These are phyloP conservation scores for Psilopogon haemacephalus DNA, from an alignment of 2,113 vertebrate genomes.

Conservation along the genomic window DNA sequence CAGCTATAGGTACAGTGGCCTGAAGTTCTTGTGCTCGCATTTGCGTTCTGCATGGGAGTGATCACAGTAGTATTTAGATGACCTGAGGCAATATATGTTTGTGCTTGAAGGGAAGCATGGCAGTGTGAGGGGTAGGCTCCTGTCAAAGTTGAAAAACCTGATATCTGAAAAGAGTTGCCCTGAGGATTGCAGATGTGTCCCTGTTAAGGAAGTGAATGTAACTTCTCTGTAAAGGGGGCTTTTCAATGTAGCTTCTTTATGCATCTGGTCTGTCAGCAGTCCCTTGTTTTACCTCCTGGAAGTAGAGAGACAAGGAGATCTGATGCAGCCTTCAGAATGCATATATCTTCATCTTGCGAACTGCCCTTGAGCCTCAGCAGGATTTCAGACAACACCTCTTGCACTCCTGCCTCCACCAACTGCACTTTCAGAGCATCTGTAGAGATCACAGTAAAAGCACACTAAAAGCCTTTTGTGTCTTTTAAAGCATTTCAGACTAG, in stretches of 20 bases:
- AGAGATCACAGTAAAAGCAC: not conserved
- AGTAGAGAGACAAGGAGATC: slow-evolving; percentile 87
- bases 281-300: slow-evolving; percentile 78
- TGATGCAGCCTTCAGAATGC: slow-evolving; percentile 87
- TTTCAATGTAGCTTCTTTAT: not conserved
- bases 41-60: not conserved
- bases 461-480: not conserved
- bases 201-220: not conserved
- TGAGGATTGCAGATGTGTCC: not conserved
- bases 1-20: not conserved
- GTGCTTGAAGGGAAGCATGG: not conserved
- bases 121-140: not conserved
- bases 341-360: slow-evolving; percentile 81
- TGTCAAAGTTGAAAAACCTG: not conserved
- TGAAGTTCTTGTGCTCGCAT: not conserved
- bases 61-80: not conserved
- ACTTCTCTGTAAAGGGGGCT: not conserved
- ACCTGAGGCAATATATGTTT: not conserved
- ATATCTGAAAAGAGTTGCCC: not conserved
- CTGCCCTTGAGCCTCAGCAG: slow-evolving; percentile 79
- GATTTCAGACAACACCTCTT: slow-evolving; percentile 82
- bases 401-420: slow-evolving; percentile 83
- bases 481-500: not conserved
- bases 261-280: not conserved
- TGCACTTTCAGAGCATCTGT: slow-evolving; percentile 86